Evolutionary conservation across 2,888 invertebrate species (phyloP).

Genomic region (Merodon equestris): DNA sequence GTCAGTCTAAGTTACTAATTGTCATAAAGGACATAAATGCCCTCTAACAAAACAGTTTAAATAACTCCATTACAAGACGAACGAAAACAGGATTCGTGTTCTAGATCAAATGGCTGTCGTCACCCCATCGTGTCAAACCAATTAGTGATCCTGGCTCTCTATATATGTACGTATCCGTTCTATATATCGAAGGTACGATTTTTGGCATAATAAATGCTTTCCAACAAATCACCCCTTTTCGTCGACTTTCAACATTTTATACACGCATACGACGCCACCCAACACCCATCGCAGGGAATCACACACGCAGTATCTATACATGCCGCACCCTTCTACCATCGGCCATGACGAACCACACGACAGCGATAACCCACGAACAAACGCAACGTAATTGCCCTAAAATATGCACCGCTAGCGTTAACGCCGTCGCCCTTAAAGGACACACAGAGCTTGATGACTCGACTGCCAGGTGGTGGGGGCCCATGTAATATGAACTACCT

Average conservation of each 20-base stretch:
- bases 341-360: slow-evolving; percentile 49
- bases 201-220: slow-evolving; percentile 46
- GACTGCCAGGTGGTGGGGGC: slow-evolving; percentile 47
- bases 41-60: no score
- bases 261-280: slow-evolving; percentile 11
- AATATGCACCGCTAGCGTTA: slow-evolving; percentile 60
- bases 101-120: no score
- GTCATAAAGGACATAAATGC: no score
- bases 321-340: slow-evolving; percentile 36
- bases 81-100: no score
- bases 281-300: neutral
- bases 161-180: no score
- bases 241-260: slow-evolving; percentile 42
- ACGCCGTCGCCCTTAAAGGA: slow-evolving; percentile 14
- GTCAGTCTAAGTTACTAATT: no score
- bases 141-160: no score
- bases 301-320: no score
- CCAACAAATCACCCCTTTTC: slow-evolving; percentile 67
- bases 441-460: slow-evolving; percentile 25
- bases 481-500: slow-evolving; percentile 59
- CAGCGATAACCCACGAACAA: slow-evolving; percentile 59
- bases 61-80: no score
- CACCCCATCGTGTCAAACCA: no score
- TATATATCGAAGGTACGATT: slow-evolving; percentile 18
- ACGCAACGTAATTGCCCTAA: slow-evolving; percentile 64